A percentile compares a stretch with the other conserved stretches of the same genome.
phyloP scores from a whole-genome alignment of 2,113 vertebrate species.

The Paracanthobrama guichenoti region DNA sequence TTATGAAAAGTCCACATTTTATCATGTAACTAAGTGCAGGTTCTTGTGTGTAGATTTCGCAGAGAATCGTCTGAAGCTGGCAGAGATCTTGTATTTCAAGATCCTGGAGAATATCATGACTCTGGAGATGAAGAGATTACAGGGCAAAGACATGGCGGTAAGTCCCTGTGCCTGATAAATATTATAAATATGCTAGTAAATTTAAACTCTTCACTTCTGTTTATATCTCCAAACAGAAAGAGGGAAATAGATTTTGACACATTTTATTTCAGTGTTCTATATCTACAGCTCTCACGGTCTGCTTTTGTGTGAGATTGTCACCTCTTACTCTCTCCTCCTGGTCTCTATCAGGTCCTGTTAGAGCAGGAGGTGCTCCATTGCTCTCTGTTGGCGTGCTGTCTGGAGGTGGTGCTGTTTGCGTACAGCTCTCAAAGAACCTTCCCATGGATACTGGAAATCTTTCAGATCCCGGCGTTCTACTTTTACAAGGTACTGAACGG shows the following conservation, averaged over 20 bases:
- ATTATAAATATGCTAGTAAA: not conserved
- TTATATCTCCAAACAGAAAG: not conserved
- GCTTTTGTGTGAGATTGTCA: conserved; percentile 1
- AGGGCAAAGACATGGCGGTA: conserved; percentile 95
- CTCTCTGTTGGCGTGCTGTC: conserved; percentile 90
- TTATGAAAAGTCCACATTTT: not conserved
- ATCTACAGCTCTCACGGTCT: not conserved
- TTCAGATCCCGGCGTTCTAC: conserved; percentile 87
- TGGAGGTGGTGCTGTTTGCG: conserved; percentile 94
- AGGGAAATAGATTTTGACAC: not conserved
- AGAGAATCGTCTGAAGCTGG: conserved; percentile 89
- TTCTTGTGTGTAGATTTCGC: conserved; percentile 85
- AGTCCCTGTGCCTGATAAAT: conserved; percentile 62
- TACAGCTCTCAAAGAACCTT: conserved; percentile 95
- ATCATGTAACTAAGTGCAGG: not conserved
- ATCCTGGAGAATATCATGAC: conserved; percentile 90
- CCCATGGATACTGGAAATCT: conserved; percentile 91
- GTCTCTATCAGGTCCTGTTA: conserved; percentile 79
- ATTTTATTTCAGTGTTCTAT: not conserved
- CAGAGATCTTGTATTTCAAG: conserved; percentile 97
- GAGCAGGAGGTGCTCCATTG: conserved; percentile 94
- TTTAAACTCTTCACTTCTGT: not conserved
- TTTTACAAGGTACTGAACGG: conserved; percentile 89
- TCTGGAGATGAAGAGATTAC: conserved; percentile 87
- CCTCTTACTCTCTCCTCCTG: conserved; percentile 14